These are phyloP conservation scores for Pristionchus exspectatus DNA, from an alignment of 2,888 invertebrate genomes.

Conservation along the genomic window DNA sequence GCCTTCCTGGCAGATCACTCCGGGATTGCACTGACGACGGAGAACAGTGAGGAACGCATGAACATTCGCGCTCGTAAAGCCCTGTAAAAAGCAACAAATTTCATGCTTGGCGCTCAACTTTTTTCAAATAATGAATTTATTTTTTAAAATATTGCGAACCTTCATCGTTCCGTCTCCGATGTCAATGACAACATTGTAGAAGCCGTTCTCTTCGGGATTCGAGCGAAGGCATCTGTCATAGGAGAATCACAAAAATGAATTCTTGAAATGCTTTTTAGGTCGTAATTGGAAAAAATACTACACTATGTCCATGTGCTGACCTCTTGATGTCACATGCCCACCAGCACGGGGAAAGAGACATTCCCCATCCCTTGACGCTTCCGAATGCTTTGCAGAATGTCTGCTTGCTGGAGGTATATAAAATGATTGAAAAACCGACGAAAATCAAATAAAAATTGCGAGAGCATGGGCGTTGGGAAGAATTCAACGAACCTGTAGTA, in stretches of 20 bases:
- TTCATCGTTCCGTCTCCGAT: constrained; percentile 34
- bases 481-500: constrained; percentile 46
- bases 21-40: neutral
- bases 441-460: neutral
- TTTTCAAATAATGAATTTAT: too few species aligned
- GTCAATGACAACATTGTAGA: constrained; percentile 34
- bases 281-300: too few species aligned
- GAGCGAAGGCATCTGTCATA: neutral
- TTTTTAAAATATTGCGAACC: too few species aligned
- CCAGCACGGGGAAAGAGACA: constrained; percentile 58
- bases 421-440: too few species aligned
- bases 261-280: too few species aligned
- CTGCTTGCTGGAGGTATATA: neutral
- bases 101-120: too few species aligned
- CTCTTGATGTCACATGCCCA: constrained; percentile 60
- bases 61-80: constrained; percentile 12
- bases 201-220: neutral
- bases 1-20: neutral
- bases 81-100: too few species aligned
- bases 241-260: neutral
- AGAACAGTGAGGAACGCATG: neutral
- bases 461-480: neutral
- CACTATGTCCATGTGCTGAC: neutral
- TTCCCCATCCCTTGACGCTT: constrained; percentile 59
- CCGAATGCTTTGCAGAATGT: neutral